Evolutionary conservation across 2,888 invertebrate genomes (phyloP), one percentile per base, ranked within the genome.

Genomic region (Cephus spinipes): DNA sequence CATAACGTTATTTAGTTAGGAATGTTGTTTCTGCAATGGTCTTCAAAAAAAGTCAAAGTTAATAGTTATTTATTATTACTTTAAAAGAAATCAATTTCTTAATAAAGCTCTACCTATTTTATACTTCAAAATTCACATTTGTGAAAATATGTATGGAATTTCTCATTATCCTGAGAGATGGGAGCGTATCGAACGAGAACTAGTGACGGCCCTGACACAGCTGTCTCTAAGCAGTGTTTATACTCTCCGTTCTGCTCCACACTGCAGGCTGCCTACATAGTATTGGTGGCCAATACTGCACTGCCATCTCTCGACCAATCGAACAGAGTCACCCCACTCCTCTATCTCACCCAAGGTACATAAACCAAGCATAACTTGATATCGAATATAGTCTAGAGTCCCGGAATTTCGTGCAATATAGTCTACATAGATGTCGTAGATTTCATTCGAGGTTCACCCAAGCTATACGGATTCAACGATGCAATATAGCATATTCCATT

Each of bases 201-300:
- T 77, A 76, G 77, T 2, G 83, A 90, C 91, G 88, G 79, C 82
- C 89, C 90, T 91, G 91, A 82, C 85, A 88, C 91, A 90, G 91
- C 91, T 91, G 91, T 90, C 90, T 89, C 87, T 89, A 88, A 89
- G 90, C 89, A 84, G 87, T 87, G 87, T 89, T 89, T 89, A 88
- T 89, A 85, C 84, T 83, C 79, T 87, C 87, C 86, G 85, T 85
- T 82, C 81, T 79, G 85, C 84, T 79, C 80, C 32, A 71, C 32
- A 15, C 71, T 33, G 23, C 31, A 12, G 71, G 11, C 12, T 32
- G 23, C 23, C 32, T 71, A 31, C 71, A 71, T 12, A 71, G 81
- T 80, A 87, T 87, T 87, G 85, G 84, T 83, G 77, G 81, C 73
- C 79, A 30, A 78, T 79, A 55, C 73, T 77, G 80, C 79, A 76